phyloP scores from a whole-genome alignment of 2,888 invertebrate species.

The Liopterus haemorrhoidalis region DNA sequence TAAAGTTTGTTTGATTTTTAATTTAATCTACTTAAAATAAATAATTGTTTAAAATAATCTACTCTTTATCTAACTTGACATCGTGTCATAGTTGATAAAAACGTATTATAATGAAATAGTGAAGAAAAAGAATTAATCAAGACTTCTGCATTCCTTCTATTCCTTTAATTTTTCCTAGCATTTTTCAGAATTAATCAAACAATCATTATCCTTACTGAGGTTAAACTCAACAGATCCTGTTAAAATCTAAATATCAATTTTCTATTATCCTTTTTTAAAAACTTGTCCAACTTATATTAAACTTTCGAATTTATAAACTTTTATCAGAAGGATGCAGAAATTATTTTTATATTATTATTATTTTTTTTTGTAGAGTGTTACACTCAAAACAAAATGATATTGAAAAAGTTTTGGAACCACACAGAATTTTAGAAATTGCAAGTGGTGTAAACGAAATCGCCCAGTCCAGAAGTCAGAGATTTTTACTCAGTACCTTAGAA shows the following conservation, averaged over 20 bases:
- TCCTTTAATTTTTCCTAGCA: constrained; percentile 1
- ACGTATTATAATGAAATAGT: neutral
- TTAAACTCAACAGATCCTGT: too few relatives aligned
- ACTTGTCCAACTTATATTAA: constrained; percentile 1
- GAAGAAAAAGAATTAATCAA: neutral
- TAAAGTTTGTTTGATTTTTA: too few relatives aligned
- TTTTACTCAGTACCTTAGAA: constrained; percentile 63
- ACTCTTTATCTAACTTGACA: too few relatives aligned
- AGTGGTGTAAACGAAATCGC: constrained; percentile 40
- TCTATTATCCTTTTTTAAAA: too few relatives aligned
- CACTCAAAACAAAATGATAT: constrained; percentile 55
- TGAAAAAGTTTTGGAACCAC: constrained; percentile 59
- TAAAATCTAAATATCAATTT: too few relatives aligned
- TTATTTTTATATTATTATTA: constrained; percentile 3
- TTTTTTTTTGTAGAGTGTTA: constrained; percentile 51
- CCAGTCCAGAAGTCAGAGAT: constrained; percentile 45
- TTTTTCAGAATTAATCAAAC: neutral
- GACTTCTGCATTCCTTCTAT: neutral
- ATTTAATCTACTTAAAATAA: too few relatives aligned
- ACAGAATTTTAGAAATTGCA: constrained; percentile 59
- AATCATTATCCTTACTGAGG: neutral
- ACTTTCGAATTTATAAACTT: constrained; percentile 1
- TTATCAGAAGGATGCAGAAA: neutral
- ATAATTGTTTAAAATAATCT: too few relatives aligned
- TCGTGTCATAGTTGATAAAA: too few relatives aligned